phyloP scores from a whole-genome alignment of 2,113 vertebrate species.

The Muscicapa adusta region DNA sequence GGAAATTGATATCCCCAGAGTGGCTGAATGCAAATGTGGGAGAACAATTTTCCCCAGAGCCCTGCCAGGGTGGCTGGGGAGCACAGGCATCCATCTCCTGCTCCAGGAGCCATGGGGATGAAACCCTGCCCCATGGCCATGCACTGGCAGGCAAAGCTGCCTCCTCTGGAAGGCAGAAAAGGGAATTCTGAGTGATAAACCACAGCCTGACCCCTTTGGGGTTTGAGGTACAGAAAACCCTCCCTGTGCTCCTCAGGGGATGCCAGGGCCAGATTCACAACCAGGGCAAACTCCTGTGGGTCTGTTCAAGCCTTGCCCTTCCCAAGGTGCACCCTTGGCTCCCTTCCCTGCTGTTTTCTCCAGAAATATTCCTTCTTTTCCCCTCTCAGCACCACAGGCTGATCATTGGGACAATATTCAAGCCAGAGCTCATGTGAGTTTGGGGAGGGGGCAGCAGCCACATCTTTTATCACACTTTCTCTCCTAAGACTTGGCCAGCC shows the following conservation, averaged over 20 bases:
- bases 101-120: background rate
- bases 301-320: background rate
- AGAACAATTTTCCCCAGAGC: background rate
- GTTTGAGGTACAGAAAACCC: accelerated
- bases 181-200: background rate
- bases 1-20: background rate
- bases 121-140: no score
- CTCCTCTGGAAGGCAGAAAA: background rate
- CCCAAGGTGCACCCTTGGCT: background rate
- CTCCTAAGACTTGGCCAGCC: background rate
- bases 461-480: background rate
- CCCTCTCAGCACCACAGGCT: background rate
- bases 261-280: background rate
- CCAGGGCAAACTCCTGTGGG: background rate
- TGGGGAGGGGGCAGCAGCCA: background rate
- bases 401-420: background rate
- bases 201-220: background rate
- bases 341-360: background rate
- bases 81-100: background rate
- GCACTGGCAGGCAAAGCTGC: background rate
- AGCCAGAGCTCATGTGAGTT: no score
- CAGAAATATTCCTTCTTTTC: background rate
- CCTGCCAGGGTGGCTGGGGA: background rate
- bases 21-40: background rate
- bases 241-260: background rate